Evolutionary conservation across 2,113 vertebrate species (phyloP).

Genomic region (Calyptomena viridis): DNA sequence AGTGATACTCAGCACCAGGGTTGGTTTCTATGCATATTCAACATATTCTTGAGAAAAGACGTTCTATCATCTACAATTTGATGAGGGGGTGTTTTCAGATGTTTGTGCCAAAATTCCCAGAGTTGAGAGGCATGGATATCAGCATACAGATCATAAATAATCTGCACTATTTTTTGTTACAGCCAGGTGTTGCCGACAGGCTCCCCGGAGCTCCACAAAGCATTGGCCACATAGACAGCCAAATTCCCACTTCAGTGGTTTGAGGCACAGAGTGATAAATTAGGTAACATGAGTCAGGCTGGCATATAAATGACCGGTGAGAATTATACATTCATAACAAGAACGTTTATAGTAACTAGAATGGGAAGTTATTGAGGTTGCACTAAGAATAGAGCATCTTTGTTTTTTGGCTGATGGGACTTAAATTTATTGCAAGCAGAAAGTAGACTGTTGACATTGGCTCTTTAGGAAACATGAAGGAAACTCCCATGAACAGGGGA

Average conservation of each 20-base stretch:
- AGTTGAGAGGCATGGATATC: neutral
- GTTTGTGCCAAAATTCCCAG: neutral
- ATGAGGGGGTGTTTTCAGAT: neutral
- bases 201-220: slow-evolving; percentile 38
- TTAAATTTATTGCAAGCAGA: slow-evolving; percentile 25
- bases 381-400: slow-evolving; percentile 20
- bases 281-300: neutral
- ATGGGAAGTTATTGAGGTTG: slow-evolving; percentile 1
- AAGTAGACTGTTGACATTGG: slow-evolving; percentile 26
- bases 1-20: neutral
- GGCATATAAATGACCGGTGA: slow-evolving; percentile 10
- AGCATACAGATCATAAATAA: slow-evolving; percentile 43
- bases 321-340: neutral
- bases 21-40: neutral
- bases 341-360: neutral
- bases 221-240: neutral
- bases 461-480: slow-evolving; percentile 17
- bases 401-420: slow-evolving; percentile 7
- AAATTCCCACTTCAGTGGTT: slow-evolving; percentile 1
- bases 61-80: neutral
- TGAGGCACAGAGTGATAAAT: slow-evolving; percentile 17
- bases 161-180: neutral
- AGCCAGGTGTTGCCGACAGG: neutral
- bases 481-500: neutral
- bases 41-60: neutral